A percentile compares a stretch with the other conserved stretches of the same genome.
Conservation (phyloP, 2,113 vertebrate species). For the Hippoglossus stenolepis region DNA sequence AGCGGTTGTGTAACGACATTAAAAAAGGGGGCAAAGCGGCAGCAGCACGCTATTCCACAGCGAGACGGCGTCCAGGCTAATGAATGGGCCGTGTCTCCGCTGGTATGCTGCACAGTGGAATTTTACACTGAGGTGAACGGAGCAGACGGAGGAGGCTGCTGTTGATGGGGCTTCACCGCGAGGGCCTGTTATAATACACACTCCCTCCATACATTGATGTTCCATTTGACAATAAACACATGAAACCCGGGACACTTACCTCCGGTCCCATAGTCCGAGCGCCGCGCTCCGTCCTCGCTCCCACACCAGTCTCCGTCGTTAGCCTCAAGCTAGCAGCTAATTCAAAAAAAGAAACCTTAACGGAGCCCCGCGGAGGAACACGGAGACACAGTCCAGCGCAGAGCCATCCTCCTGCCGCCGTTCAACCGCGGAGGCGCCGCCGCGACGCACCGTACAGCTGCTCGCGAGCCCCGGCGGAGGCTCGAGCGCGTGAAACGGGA, state of each 20-base stretch:
- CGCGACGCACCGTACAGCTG: conserved; percentile 31
- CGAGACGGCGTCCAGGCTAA: conserved; percentile 23
- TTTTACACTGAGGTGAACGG: conserved; percentile 37
- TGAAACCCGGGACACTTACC: conserved; percentile 61
- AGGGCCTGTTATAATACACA: neutral
- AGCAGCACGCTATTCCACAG: conserved; percentile 4
- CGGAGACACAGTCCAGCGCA: conserved; percentile 43
- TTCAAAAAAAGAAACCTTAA: conserved; percentile 56
- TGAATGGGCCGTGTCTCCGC: conserved; percentile 59
- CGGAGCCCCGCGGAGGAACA: conserved; percentile 44
- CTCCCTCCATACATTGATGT: no score
- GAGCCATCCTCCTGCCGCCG: conserved; percentile 61
- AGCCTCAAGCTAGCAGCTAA: conserved; percentile 58
- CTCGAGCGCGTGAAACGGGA: neutral
- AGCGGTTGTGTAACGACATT: conserved; percentile 54
- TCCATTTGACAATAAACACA: conserved; percentile 9
- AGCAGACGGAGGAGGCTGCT: conserved; percentile 21
- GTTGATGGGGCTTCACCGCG: conserved; percentile 20
- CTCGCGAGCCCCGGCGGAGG: neutral
- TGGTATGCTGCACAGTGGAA: conserved; percentile 43
- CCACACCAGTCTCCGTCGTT: conserved; percentile 12
- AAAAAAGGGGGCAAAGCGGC: conserved; percentile 13
- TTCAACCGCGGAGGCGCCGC: conserved; percentile 19
- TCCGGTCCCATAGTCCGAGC: conserved; percentile 68
- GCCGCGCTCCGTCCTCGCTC: conserved; percentile 22